Conservation (phyloP, 2,888 invertebrate species). For the Hetaerina titia region DNA sequence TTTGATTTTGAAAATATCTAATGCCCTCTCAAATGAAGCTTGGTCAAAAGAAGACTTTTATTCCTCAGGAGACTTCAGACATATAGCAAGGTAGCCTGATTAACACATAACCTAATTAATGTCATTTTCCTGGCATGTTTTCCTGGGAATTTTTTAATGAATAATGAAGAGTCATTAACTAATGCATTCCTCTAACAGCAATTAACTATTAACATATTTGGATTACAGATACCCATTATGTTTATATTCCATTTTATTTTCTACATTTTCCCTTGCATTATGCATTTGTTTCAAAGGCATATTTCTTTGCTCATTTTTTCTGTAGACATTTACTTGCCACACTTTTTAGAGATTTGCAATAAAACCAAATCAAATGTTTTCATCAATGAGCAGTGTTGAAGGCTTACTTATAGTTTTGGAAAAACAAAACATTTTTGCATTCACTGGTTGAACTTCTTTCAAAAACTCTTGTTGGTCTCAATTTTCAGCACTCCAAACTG, state of each 20-base stretch:
- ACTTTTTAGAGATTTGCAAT: too few species aligned
- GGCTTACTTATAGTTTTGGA: too few species aligned
- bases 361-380: too few species aligned
- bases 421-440: too few species aligned
- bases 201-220: background rate
- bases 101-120: background rate
- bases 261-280: background rate
- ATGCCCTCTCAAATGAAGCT: constrained; percentile 8
- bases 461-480: too few species aligned
- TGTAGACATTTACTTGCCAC: too few species aligned
- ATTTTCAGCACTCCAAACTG: too few species aligned
- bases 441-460: too few species aligned
- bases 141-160: background rate
- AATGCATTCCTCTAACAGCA: background rate
- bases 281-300: background rate
- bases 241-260: too few species aligned
- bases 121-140: background rate
- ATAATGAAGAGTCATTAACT: background rate
- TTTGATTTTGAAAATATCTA: background rate
- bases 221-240: background rate
- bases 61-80: background rate
- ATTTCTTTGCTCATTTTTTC: too few species aligned
- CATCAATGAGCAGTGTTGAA: too few species aligned
- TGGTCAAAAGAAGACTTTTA: background rate
- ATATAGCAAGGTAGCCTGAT: background rate